Conservation (phyloP, 2,888 invertebrate species). For the Anthrax anthrax region DNA sequence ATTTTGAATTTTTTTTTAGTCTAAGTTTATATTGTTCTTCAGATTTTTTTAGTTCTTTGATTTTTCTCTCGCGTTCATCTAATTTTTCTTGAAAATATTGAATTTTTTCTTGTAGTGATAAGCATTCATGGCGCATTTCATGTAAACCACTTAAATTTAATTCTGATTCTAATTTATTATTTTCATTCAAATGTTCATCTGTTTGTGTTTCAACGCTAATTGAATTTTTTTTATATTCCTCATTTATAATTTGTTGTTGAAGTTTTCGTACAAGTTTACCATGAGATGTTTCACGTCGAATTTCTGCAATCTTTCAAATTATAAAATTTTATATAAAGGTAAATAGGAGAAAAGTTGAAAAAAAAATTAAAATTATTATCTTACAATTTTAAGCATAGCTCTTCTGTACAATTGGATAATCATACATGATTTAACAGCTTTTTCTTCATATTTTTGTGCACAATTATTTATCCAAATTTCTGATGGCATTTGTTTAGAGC, state of each 20-base stretch:
- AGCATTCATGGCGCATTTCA: neutral
- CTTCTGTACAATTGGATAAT: constrained; percentile 25
- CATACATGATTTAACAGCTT: constrained; percentile 24
- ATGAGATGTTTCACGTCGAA: constrained; percentile 5
- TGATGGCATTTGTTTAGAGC: no score
- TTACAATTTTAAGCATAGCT: constrained; percentile 27
- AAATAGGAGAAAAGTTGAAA: neutral
- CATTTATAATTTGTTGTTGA: neutral
- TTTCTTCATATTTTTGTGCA: constrained; percentile 14
- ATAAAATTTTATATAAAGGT: neutral
- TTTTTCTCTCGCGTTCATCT: constrained; percentile 7
- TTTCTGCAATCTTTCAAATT: constrained; percentile 7
- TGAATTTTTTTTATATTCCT: neutral
- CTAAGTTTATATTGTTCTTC: no score
- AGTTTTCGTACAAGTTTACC: constrained; percentile 5
- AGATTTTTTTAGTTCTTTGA: neutral
- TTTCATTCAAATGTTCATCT: neutral
- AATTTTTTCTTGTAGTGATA: constrained; percentile 22
- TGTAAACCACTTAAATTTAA: neutral
- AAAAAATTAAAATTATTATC: constrained; percentile 3
- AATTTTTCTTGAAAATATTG: constrained; percentile 23
- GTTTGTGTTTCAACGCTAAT: constrained; percentile 1
- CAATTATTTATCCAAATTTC: neutral
- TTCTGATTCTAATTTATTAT: neutral
- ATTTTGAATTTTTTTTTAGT: no score